Percentiles rank a stretch among this genome's conserved stretches.
These are phyloP conservation scores for Eudasyphora cyanicolor DNA, from an alignment of 2,888 invertebrate species.

Conservation along the genomic window DNA sequence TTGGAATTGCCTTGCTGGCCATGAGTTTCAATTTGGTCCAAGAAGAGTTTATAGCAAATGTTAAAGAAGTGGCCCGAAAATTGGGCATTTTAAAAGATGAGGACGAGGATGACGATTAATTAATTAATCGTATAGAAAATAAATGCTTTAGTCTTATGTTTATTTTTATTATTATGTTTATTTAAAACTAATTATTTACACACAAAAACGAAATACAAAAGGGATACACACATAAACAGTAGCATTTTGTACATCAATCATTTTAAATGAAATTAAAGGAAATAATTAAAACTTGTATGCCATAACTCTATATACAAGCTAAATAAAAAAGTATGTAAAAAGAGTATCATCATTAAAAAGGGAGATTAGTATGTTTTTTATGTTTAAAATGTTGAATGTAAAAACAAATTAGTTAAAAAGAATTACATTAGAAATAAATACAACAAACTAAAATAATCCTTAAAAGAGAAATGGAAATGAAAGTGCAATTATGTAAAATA, in stretches of 20 bases:
- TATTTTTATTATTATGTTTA: no score
- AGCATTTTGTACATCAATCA: neutral
- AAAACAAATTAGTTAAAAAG: neutral
- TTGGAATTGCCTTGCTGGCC: slow-evolving; percentile 95
- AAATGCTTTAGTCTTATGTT: neutral
- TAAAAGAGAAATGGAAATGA: neutral
- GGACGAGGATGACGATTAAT: slow-evolving; percentile 81
- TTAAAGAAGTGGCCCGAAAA: slow-evolving; percentile 91
- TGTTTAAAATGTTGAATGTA: neutral
- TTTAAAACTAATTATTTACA: slow-evolving; percentile 11
- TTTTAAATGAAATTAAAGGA: neutral
- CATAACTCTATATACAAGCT: neutral
- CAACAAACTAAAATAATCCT: neutral
- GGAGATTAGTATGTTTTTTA: no score
- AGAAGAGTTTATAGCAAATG: slow-evolving; percentile 94
- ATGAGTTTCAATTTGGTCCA: slow-evolving; percentile 99
- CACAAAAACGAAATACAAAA: neutral
- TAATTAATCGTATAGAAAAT: neutral
- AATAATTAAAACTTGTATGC: neutral
- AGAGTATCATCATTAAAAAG: no score
- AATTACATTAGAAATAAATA: neutral
- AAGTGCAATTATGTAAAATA: neutral
- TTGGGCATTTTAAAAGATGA: slow-evolving; percentile 93
- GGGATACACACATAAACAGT: neutral
- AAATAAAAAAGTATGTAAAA: neutral